Percentiles rank a stretch among this genome's conserved stretches.
phyloP scores from a whole-genome alignment of 1,140 invertebrate species.

The Nasonia vitripennis region DNA sequence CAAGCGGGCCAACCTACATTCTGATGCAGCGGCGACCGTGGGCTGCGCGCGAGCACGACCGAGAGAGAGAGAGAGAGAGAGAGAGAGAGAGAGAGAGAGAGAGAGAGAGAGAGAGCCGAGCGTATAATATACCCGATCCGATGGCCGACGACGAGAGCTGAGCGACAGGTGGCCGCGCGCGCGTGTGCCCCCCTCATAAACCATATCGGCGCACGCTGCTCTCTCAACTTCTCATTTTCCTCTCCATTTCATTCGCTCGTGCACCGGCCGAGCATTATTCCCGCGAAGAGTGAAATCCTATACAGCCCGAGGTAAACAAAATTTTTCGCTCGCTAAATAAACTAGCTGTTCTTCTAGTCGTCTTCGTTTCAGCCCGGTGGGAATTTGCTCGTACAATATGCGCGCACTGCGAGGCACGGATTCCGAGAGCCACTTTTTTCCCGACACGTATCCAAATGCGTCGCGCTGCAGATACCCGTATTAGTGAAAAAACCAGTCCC shows the following conservation, averaged over 20 bases:
- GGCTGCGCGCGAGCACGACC: not conserved
- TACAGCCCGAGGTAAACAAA: conserved; percentile 10
- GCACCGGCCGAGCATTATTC: conserved; percentile 1
- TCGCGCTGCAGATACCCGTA: too few relatives aligned
- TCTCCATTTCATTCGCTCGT: conserved; percentile 26
- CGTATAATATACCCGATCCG: too few relatives aligned
- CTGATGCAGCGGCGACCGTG: not conserved
- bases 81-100: too few relatives aligned
- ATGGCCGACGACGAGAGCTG: conserved; percentile 13
- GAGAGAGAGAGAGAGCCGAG: not conserved
- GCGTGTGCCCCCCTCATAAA: conserved; percentile 35
- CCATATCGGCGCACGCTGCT: not conserved
- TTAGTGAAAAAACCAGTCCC: not conserved
- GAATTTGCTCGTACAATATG: too few relatives aligned
- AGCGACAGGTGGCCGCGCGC: conserved; percentile 40
- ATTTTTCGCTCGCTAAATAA: not conserved
- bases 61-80: not conserved
- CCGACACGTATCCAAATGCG: not conserved
- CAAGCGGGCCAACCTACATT: conserved; percentile 12
- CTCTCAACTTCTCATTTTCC: conserved; percentile 9
- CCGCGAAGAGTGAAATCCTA: conserved; percentile 17
- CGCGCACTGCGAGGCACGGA: too few relatives aligned
- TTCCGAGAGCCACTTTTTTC: not conserved
- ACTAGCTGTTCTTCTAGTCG: not conserved
- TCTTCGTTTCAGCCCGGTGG: too few relatives aligned